Conservation (phyloP, 2,797 vertebrate species). For the Betta splendens region DNA sequence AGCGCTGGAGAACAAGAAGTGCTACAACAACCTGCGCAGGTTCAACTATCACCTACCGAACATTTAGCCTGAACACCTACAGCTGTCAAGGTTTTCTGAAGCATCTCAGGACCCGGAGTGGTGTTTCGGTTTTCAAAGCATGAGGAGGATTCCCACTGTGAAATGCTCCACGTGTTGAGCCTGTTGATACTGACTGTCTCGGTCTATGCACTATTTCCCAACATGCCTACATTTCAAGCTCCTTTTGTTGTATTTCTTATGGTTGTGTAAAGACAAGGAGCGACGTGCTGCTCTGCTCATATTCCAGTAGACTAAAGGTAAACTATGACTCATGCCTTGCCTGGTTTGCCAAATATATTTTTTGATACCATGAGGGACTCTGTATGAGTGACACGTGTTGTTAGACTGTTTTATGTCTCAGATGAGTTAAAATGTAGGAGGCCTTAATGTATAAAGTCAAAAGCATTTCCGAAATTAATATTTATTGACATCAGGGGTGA, state of each 20-base stretch:
- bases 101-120: slow-evolving; percentile 42
- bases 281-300: slow-evolving; percentile 54
- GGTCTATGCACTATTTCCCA: slow-evolving; percentile 66
- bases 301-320: slow-evolving; percentile 50
- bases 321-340: slow-evolving; percentile 52
- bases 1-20: slow-evolving; percentile 88
- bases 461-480: slow-evolving; percentile 43
- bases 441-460: slow-evolving; percentile 5
- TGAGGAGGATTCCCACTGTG: slow-evolving; percentile 13
- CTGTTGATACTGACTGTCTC: slow-evolving; percentile 24
- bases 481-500: slow-evolving; percentile 64
- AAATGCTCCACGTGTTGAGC: background rate
- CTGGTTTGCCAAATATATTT: slow-evolving; percentile 78
- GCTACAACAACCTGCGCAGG: slow-evolving; percentile 85
- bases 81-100: slow-evolving; percentile 16
- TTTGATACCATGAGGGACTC: slow-evolving; percentile 45
- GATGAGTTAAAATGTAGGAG: slow-evolving; percentile 43
- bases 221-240: slow-evolving; percentile 36
- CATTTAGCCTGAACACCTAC: slow-evolving; percentile 77
- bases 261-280: slow-evolving; percentile 58
- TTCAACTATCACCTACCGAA: slow-evolving; percentile 92
- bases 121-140: slow-evolving; percentile 6
- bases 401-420: slow-evolving; percentile 22
- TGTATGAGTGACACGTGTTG: slow-evolving; percentile 46
- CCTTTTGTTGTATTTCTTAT: slow-evolving; percentile 24